Evolutionary conservation across 2,113 vertebrate genomes (phyloP), one percentile per base, ranked within the genome.

Genomic region (Myotis lucifugus): DNA sequence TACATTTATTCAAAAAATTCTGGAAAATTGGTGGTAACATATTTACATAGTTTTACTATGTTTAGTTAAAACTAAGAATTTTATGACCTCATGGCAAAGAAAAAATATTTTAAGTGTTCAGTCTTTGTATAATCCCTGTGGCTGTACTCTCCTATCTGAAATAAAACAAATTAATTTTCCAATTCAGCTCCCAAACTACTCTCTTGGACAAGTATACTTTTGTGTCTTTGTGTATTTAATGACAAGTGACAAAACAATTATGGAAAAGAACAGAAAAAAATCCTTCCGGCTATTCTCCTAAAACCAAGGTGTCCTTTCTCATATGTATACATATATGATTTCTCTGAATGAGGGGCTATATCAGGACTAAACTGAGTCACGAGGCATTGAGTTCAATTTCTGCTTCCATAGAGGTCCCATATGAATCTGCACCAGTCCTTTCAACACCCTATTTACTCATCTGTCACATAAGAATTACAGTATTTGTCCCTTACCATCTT

Each of bases 51-150:
- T 95, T 93, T 97, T 92, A 93, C 84, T 91, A 86, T 79, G 11
- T 91, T 97, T 97, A 96, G 93, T 97, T 97, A 95, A 98, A 97
- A 97, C 94, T 93, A 97, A 96, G 37, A 92, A 97, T 95, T 97
- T 95, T 95, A 94, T 95, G 74, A 98, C 96, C 79, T 95, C 88
- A 93, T 94, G 87, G 95, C 92, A 97, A 98, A 48, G 86, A 90
- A 92, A 73, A 61, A 98, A 97, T 91, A 94, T 97, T 98, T 91
- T 54, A 48, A 85, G 32, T 90, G 89, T 96, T 95, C 82, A 73
- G 64, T 50, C 59, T 97, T 88, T 94, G 81, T 79, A 23, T 42
- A 25, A 78, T 52, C 15, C 21, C n/a, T 69, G 46, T 8, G 90
- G 21, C 2, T 32, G 9, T 50, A 42, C 37, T 52, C 40, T 84